Evolutionary conservation across 2,113 vertebrate genomes (phyloP), one percentile per base, ranked within the genome.

Genomic region (Nothobranchius kuhntae): DNA sequence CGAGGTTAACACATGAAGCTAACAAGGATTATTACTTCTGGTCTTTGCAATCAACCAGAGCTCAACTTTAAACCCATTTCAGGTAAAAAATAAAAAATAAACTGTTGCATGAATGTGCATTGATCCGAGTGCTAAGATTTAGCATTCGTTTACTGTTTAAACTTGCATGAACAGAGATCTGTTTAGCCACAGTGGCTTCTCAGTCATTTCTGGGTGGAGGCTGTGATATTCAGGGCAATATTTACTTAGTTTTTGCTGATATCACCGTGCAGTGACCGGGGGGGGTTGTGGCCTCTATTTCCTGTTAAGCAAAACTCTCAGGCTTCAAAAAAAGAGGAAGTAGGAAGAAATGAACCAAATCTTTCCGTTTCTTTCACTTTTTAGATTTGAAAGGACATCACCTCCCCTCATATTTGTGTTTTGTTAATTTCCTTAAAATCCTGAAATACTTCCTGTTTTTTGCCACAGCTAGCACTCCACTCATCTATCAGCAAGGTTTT

Each of bases 321-420:
- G 45, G 38, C 47, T 35, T 7, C 13, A 48, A 53, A 51, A 65
- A 79, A 80, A 53, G 17, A 9, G 80, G 83, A 92, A 90, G 78
- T 64, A 56, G 78, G 48, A 78, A 71, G 80, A 65, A 71, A 77
- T 77, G 51, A 62, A 50, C 45, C 17, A 26, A 57, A 71, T 50
- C 45, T 13, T 42, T 63, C 13, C 26, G 47, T 26, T 7, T 44
- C 7, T 74, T 87, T 54, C 59, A 47, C 61, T 62, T 80, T 65
- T 71, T 11, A 13, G 8, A 30, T 30, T 30, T 30, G 30, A 30
- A 30, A 30, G 30, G 30, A 30, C 30, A 30, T 4, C 44, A 48
- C 42, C 13, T 26, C 17, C 17, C 9, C 17, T 8, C 5, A 51
- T 8, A 21, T 40, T 57, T 40, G 30, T 58, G 13, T 4, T 13